Percentiles rank a stretch among this genome's conserved stretches.
Evolutionary conservation across 2,113 vertebrate species (phyloP).

Genomic region (Lampris incognitus): DNA sequence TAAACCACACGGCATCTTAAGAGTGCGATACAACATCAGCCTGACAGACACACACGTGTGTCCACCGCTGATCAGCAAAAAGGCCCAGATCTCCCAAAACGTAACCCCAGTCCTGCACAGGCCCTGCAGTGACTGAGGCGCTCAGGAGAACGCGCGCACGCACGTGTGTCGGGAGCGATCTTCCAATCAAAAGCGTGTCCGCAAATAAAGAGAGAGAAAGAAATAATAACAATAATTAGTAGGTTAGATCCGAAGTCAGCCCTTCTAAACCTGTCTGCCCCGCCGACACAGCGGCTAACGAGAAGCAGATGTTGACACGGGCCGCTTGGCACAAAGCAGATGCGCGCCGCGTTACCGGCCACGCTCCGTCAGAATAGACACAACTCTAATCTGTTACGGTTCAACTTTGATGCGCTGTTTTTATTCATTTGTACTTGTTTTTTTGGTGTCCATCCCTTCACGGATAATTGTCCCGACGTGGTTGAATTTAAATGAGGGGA

Average conservation of each 20-base stretch:
- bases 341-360: constrained; percentile 20
- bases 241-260: constrained; percentile 55
- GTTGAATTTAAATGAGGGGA: too few relatives aligned
- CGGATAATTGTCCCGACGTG: too few relatives aligned
- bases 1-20: background rate
- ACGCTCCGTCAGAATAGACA: too few relatives aligned
- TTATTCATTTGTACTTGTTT: background rate
- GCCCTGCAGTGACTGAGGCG: too few relatives aligned
- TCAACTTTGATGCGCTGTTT: too few relatives aligned
- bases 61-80: too few relatives aligned
- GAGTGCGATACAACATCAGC: too few relatives aligned
- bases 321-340: constrained; percentile 40
- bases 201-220: constrained; percentile 37
- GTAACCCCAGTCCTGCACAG: too few relatives aligned
- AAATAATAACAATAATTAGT: constrained; percentile 49
- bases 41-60: background rate
- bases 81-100: too few relatives aligned
- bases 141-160: too few relatives aligned
- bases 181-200: constrained; percentile 51
- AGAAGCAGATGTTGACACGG: constrained; percentile 70
- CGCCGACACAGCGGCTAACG: constrained; percentile 57
- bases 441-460: background rate
- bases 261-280: constrained; percentile 40
- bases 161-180: background rate
- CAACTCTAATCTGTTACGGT: too few relatives aligned